Conservation (phyloP, 2,797 vertebrate genomes). For the Coregonus sp. region DNA sequence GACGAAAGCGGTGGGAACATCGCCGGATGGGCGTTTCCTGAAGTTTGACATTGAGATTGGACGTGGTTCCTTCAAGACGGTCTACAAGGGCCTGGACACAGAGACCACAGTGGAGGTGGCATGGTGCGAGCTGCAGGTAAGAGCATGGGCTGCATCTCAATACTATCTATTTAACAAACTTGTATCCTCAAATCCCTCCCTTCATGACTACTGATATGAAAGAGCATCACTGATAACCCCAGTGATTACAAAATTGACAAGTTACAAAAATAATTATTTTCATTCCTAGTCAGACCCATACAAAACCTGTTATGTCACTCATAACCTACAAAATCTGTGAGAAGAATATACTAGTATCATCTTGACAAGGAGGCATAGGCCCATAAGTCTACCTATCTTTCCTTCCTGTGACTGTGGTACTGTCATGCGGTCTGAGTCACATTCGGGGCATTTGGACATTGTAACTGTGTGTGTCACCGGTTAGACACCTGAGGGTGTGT, state of each 20-base stretch:
- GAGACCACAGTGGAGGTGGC: constrained; percentile 98
- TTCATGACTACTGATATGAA: not conserved
- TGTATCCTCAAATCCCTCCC: not conserved
- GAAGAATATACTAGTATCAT: not conserved
- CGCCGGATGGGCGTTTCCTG: constrained; percentile 91
- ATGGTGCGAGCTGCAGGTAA: constrained; percentile 98
- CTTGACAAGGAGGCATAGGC: not conserved
- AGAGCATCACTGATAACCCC: no score
- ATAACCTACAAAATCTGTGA: not conserved
- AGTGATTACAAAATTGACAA: no score
- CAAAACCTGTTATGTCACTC: no score
- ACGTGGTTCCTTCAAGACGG: constrained; percentile 96
- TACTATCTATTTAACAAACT: not conserved
- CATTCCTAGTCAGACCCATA: no score
- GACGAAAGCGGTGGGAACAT: constrained; percentile 94
- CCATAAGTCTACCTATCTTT: not conserved
- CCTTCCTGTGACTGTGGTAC: not conserved
- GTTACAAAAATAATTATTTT: no score
- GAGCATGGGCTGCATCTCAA: constrained; percentile 12
- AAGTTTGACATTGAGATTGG: constrained; percentile 99
- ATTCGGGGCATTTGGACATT: not conserved
- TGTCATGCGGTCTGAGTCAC: not conserved
- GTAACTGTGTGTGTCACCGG: not conserved
- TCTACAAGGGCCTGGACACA: constrained; percentile 96
- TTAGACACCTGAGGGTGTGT: not conserved